Evolutionary conservation across 1,140 invertebrate species (phyloP), one percentile per base, ranked within the genome.

Genomic region (Adelges cooleyi): DNA sequence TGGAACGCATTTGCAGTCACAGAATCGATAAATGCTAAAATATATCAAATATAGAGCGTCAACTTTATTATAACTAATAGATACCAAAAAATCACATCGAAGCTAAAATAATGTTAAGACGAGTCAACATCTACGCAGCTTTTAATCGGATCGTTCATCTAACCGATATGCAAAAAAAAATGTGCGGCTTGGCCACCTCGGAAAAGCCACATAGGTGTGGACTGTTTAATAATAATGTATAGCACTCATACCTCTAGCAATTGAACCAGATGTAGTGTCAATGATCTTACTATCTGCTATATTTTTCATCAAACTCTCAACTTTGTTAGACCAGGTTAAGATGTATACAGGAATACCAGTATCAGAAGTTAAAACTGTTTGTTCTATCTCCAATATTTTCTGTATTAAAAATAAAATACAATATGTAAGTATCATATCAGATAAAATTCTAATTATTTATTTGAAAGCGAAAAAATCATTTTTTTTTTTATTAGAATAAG

Each of bases 1-100:
- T 94, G 90, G 73, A 91, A 92, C 27, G 92, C 92, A 81, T 92
- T 95, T 6, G 90, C 90, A n/a, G 89, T 87, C 29, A 95, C 84
- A 22, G 89, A 85, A 71, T 86, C 85, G 53, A 94, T 75, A 71
- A 96, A 77, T 15, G 89, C 89, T 82, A 70, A 66, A 74, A 73
- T n/a, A n/a, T n/a, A n/a, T n/a, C n/a, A n/a, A n/a, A n/a, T n/a
- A n/a, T n/a, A n/a, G n/a, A n/a, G n/a, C n/a, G n/a, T 65, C 69
- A 33, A 71, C 69, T 66, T 48, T 69, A 66, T 51, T 48, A 29
- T 40, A 42, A 46, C 5, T 15, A 22, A 65, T 44, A n/a, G 20
- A 42, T 20, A 49, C n/a, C 18, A 46, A 50, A 67, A 36, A 65
- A 20, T 49, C 23, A n/a, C n/a, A n/a, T n/a, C n/a, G n/a, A n/a